Percentiles rank a stretch among this genome's conserved stretches.
Conservation (phyloP, 2,113 vertebrate species). For the Pithys albifrons region DNA sequence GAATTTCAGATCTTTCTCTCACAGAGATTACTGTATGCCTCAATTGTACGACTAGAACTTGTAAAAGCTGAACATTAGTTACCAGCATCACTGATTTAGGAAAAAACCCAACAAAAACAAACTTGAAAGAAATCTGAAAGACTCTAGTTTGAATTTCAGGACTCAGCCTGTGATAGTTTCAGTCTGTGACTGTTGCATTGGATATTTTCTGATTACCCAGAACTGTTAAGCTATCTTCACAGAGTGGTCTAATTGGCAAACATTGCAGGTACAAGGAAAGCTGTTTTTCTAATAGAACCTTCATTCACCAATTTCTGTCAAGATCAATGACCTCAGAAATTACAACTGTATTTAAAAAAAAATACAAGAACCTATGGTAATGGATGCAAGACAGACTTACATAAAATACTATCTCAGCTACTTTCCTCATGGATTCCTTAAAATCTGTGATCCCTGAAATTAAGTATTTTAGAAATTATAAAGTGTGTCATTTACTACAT, state of each 20-base stretch:
- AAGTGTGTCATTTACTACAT: neutral
- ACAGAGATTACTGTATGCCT: neutral
- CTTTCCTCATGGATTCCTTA: neutral
- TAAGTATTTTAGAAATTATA: neutral
- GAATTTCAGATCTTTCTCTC: neutral
- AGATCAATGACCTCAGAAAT: neutral
- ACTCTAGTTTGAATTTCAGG: neutral
- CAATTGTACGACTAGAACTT: neutral
- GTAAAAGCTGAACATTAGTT: neutral
- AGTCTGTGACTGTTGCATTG: neutral
- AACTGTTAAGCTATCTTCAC: neutral
- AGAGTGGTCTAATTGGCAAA: neutral
- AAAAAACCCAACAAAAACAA: neutral
- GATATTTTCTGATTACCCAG: neutral
- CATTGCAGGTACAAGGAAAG: neutral
- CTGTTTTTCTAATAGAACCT: neutral
- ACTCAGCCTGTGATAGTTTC: neutral
- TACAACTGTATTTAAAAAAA: neutral
- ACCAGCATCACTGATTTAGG: neutral
- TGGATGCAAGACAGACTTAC: neutral
- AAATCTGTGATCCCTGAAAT: conserved; percentile 14
- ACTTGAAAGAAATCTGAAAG: neutral
- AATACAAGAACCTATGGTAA: neutral
- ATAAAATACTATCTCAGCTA: neutral
- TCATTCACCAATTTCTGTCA: neutral